phyloP scores from a whole-genome alignment of 2,113 vertebrate species.

The Anarhynchus alexandrinus region DNA sequence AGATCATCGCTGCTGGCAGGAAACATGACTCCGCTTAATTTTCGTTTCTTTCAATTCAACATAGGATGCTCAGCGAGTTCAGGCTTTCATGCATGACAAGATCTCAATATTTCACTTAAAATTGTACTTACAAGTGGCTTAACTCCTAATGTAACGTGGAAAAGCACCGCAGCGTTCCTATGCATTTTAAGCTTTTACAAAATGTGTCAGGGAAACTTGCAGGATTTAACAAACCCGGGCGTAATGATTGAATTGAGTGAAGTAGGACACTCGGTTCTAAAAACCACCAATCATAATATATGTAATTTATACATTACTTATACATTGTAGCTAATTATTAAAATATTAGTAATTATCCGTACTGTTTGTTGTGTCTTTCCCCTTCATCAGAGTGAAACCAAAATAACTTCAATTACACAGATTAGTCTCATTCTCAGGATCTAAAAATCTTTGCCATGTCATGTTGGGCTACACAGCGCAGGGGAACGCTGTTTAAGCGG shows the following conservation, averaged over 20 bases:
- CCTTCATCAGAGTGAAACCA: background rate
- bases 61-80: background rate
- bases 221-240: background rate
- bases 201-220: background rate
- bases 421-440: background rate
- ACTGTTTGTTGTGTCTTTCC: background rate
- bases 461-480: accelerated
- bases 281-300: accelerated
- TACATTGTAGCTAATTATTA: background rate
- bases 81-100: background rate
- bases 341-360: background rate
- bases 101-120: background rate
- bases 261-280: background rate
- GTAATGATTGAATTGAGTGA: background rate
- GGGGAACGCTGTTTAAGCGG: background rate
- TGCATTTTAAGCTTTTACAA: background rate
- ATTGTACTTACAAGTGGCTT: background rate
- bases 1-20: background rate
- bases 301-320: background rate
- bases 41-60: background rate
- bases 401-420: background rate
- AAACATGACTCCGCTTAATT: background rate
- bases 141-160: background rate
- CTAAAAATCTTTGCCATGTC: background rate
- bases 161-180: background rate